Percentiles rank a stretch among this genome's conserved stretches.
These are phyloP conservation scores for Salvelinus fontinalis DNA, from an alignment of 2,113 vertebrate genomes.

Conservation along the genomic window DNA sequence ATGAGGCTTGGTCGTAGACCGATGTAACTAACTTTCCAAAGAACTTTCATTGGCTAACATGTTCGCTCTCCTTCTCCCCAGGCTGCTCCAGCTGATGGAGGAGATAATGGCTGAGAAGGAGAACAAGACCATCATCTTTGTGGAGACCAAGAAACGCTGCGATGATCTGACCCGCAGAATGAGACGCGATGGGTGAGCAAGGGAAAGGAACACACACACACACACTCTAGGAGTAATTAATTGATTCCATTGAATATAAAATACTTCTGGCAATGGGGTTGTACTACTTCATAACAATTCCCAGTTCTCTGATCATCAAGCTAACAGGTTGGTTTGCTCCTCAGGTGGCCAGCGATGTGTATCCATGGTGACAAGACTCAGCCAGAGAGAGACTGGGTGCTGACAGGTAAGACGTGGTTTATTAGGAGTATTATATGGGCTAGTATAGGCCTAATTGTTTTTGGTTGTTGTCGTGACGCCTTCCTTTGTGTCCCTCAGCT, in stretches of 20 bases:
- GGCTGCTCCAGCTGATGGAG: slow-evolving; percentile 93
- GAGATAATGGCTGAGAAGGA: slow-evolving; percentile 99
- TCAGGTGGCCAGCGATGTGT: slow-evolving; percentile 93
- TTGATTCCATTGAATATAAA: too few relatives aligned
- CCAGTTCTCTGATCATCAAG: neutral
- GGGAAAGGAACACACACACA: neutral
- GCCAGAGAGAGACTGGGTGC: slow-evolving; percentile 96
- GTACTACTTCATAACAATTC: too few relatives aligned
- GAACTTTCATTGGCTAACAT: neutral
- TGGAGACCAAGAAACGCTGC: slow-evolving; percentile 94
- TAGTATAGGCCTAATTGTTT: too few relatives aligned
- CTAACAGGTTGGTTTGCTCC: slow-evolving; percentile 9
- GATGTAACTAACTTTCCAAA: too few relatives aligned
- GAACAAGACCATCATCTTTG: slow-evolving; percentile 97
- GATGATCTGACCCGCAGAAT: slow-evolving; percentile 95
- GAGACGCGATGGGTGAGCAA: slow-evolving; percentile 90
- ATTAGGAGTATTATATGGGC: too few relatives aligned
- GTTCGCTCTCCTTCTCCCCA: slow-evolving; percentile 42
- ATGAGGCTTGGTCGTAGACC: neutral
- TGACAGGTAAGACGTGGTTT: slow-evolving; percentile 77
- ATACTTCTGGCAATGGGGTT: too few relatives aligned
- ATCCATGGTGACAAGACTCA: slow-evolving; percentile 98
- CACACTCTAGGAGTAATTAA: neutral
- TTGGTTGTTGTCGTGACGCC: neutral
- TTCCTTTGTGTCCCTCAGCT: neutral